Evolutionary conservation across 2,797 vertebrate genomes (phyloP).

Genomic region (Aldrovandia affinis): DNA sequence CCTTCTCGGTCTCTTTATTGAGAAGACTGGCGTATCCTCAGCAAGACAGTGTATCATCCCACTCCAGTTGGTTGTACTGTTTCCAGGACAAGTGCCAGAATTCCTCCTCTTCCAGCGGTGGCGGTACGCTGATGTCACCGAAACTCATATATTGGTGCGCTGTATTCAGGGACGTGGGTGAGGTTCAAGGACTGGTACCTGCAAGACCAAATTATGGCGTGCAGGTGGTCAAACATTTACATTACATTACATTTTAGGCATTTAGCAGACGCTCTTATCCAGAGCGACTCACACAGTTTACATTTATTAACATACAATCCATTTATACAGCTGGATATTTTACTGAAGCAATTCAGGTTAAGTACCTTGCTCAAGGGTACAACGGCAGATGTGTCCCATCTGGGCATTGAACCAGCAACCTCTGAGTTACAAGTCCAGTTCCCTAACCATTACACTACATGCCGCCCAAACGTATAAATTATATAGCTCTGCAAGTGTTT

Average conservation of each 20-base stretch:
- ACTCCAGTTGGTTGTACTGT: conserved; percentile 45
- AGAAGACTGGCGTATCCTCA: conserved; percentile 29
- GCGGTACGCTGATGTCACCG: conserved; percentile 71
- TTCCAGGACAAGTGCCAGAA: conserved; percentile 55
- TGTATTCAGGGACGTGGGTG: conserved; percentile 83
- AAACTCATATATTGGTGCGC: conserved; percentile 83
- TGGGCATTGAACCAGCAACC: no score
- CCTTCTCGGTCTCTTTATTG: conserved; percentile 10
- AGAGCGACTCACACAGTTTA: no score
- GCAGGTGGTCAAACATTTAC: background rate
- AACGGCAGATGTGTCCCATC: no score
- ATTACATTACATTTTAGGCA: no score
- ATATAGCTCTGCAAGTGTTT: background rate
- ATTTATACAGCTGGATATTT: no score
- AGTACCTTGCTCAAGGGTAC: no score
- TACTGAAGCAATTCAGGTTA: no score
- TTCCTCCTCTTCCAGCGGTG: conserved; percentile 55
- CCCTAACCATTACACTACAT: no score
- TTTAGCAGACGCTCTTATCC: no score
- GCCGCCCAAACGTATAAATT: no score
- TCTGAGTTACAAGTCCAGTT: no score
- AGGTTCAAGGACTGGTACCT: conserved; percentile 86
- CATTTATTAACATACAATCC: no score
- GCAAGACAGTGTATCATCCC: conserved; percentile 38
- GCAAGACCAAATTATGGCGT: conserved; percentile 26